Evolutionary conservation across 64 coral and sea anemone genomes (phyloP), one percentile per base, ranked within the genome.

Genomic region (Porites australiensis): DNA sequence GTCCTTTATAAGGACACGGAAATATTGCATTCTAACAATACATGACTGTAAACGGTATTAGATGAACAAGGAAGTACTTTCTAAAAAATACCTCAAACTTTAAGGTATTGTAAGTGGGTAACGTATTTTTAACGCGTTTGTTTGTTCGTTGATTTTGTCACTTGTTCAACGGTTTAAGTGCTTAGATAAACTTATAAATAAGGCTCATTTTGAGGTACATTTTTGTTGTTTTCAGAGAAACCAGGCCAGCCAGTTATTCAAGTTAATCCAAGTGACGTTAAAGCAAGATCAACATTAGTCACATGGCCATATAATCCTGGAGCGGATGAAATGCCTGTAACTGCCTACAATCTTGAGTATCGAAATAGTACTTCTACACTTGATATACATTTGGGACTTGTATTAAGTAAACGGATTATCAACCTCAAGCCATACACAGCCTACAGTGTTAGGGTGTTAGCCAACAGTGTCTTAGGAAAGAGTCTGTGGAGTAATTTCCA

Each of bases 351-450:
- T 51, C 5, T 55, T 27, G n/a, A 13, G 44, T 58, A 74, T 22
- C 68, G 14, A 58, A 76, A 16, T 23, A 1, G 44, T 10, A 21
- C 20, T 86, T 23, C 10, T 13, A 58, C 2, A 2, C 4, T 0
- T 10, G 50, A 46, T 18, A 50, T 61, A 9, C 20, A 0, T 5
- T 12, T 72, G 2, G 0, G 23, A 27, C 13, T 55, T 55, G 47
- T 27, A 44, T 46, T 6, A 1, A 57, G 15, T 44, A 58, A 73
- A 14, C 1, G 16, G 3, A 14, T 87, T 2, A 8, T 27, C 7
- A 18, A 74, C 15, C 67, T 87, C 0, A 73, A 87, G 20, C 85
- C 73, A 18, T 89, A 66, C 53, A 77, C 72, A 14, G 9, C 4
- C 72, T 89, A 77, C 55, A 77, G 8, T 14, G 18, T 62, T 13